Percentiles rank a stretch among this genome's conserved stretches.
These are phyloP conservation scores for Colistium nudipinnis DNA, from an alignment of 2,113 vertebrate species.

Conservation along the genomic window DNA sequence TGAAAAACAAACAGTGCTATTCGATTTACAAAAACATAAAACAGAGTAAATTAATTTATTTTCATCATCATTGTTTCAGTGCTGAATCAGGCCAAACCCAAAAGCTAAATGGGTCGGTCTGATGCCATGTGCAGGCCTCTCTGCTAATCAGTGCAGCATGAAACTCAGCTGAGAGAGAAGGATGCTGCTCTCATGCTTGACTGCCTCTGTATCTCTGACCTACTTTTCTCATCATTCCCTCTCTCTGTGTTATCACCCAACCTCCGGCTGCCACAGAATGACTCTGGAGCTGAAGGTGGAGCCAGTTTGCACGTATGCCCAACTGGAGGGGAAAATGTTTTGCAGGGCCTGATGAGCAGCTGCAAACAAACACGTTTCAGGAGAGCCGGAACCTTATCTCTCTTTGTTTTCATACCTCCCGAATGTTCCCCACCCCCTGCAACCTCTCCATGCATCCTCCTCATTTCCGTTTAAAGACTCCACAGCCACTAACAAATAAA, in stretches of 20 bases:
- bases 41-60: neutral
- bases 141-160: slow-evolving; percentile 18
- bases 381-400: neutral
- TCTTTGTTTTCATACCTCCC: slow-evolving; percentile 37
- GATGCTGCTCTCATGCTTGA: slow-evolving; percentile 75
- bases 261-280: slow-evolving; percentile 34
- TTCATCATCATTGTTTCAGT: neutral
- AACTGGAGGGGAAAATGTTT: slow-evolving; percentile 19
- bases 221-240: slow-evolving; percentile 64
- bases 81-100: neutral
- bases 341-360: slow-evolving; percentile 1
- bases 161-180: slow-evolving; percentile 50
- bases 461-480: neutral
- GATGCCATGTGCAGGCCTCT: neutral
- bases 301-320: slow-evolving; percentile 38
- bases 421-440: slow-evolving; percentile 40
- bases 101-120: slow-evolving; percentile 12
- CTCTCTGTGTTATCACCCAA: slow-evolving; percentile 24
- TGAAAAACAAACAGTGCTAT: too few species aligned
- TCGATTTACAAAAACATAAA: too few species aligned
- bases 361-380: neutral
- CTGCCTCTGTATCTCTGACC: slow-evolving; percentile 76
- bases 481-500: too few species aligned
- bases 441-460: slow-evolving; percentile 10
- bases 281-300: slow-evolving; percentile 48